Evolutionary conservation across 2,888 invertebrate genomes (phyloP).

Genomic region (Antitype chi): DNA sequence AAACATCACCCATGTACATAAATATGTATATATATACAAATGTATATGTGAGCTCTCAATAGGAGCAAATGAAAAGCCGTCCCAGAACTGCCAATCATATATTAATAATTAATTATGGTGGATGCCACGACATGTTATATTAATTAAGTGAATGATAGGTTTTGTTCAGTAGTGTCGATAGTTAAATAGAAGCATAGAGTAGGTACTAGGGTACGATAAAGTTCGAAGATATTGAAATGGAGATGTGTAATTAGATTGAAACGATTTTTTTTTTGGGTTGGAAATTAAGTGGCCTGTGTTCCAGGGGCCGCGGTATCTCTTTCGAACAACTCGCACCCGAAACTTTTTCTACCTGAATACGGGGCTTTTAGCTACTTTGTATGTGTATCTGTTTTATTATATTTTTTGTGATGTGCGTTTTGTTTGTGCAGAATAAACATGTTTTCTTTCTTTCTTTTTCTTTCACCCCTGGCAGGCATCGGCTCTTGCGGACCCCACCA

Average conservation of each 20-base stretch:
- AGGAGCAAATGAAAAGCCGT: conserved; percentile 61
- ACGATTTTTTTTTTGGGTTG: too few species aligned
- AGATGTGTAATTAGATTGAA: conserved; percentile 19
- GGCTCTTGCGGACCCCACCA: too few species aligned
- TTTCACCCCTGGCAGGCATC: too few species aligned
- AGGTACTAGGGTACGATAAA: not conserved
- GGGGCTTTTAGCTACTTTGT: too few species aligned
- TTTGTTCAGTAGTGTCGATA: conserved; percentile 45
- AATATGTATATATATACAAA: conserved; percentile 6
- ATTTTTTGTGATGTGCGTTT: too few species aligned
- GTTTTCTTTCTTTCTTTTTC: too few species aligned
- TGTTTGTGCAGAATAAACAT: too few species aligned
- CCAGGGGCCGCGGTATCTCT: too few species aligned
- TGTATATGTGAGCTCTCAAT: conserved; percentile 43
- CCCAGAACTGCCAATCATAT: conserved; percentile 70
- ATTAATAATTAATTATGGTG: conserved; percentile 71
- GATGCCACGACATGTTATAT: conserved; percentile 57
- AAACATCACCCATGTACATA: conserved; percentile 34
- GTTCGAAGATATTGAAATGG: conserved; percentile 3
- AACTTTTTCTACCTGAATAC: too few species aligned
- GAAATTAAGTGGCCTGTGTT: too few species aligned
- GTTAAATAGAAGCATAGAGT: conserved; percentile 3
- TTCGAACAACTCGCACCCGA: too few species aligned
- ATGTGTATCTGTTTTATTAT: too few species aligned
- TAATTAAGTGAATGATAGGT: conserved; percentile 59